A percentile compares a stretch with the other conserved stretches of the same genome.
phyloP scores from a whole-genome alignment of 2,888 invertebrate species.

The Tetramorium bicarinatum region DNA sequence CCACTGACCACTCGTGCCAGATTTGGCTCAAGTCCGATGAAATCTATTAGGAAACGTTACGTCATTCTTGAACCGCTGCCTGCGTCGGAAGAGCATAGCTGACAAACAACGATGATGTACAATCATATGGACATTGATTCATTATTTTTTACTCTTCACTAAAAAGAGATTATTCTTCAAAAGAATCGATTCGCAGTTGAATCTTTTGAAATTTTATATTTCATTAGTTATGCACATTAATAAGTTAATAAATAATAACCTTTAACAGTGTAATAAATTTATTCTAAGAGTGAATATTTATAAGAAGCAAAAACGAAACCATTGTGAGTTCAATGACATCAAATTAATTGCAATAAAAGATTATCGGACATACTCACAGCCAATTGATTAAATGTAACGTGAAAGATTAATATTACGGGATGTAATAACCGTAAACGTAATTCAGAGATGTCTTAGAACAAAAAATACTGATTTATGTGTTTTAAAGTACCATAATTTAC shows the following conservation, averaged over 20 bases:
- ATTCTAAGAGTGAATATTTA: not conserved
- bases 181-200: not conserved
- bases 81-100: slow-evolving; percentile 21
- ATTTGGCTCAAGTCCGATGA: slow-evolving; percentile 57
- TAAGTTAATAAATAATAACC: not conserved
- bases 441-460: not conserved
- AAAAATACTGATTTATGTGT: not conserved
- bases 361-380: not conserved
- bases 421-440: slow-evolving; percentile 5
- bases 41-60: slow-evolving; percentile 71
- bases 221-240: not conserved
- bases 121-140: slow-evolving; percentile 18
- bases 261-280: slow-evolving; percentile 2
- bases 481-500: not conserved
- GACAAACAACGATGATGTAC: slow-evolving; percentile 7
- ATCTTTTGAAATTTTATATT: not conserved
- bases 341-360: not conserved
- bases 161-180: not conserved
- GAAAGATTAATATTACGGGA: not conserved
- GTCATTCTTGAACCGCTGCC: slow-evolving; percentile 68
- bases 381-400: not conserved
- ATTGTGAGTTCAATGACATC: not conserved
- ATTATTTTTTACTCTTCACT: not conserved
- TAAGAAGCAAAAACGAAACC: not conserved
- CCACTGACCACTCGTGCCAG: slow-evolving; percentile 42